These are phyloP conservation scores for Ecliptopera silaceata DNA, from an alignment of 2,888 invertebrate species.

Conservation along the genomic window DNA sequence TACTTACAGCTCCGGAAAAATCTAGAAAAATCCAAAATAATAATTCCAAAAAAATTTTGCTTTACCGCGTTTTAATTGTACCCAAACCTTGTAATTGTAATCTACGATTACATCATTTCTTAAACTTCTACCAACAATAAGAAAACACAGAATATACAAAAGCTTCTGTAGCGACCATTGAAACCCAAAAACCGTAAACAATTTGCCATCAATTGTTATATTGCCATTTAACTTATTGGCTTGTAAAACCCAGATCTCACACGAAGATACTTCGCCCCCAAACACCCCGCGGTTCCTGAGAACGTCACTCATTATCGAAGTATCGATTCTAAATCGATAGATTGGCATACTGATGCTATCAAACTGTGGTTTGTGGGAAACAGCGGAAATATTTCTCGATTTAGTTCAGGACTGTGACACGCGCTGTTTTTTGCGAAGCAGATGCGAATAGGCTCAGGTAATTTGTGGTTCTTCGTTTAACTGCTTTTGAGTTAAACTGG, in stretches of 20 bases:
- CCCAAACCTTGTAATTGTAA: neutral
- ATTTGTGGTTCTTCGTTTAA: slow-evolving; percentile 7
- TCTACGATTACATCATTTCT: slow-evolving; percentile 14
- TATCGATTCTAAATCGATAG: slow-evolving; percentile 60
- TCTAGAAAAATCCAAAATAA: neutral
- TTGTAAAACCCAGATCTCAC: slow-evolving; percentile 74
- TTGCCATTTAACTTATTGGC: slow-evolving; percentile 55
- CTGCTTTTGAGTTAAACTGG: neutral
- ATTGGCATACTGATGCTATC: slow-evolving; percentile 68
- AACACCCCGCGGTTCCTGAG: slow-evolving; percentile 69
- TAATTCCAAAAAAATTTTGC: neutral
- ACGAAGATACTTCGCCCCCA: slow-evolving; percentile 72
- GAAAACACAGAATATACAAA: slow-evolving; percentile 38
- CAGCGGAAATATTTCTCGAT: slow-evolving; percentile 40
- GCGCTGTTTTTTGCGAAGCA: slow-evolving; percentile 44
- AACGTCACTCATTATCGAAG: slow-evolving; percentile 70
- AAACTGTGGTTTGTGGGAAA: slow-evolving; percentile 71
- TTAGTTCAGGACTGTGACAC: slow-evolving; percentile 42
- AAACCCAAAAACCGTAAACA: slow-evolving; percentile 53
- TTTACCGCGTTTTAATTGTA: neutral
- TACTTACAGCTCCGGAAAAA: neutral
- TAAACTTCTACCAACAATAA: slow-evolving; percentile 10
- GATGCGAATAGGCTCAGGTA: slow-evolving; percentile 33
- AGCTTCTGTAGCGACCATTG: slow-evolving; percentile 50
- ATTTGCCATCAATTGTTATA: slow-evolving; percentile 41